Evolutionary conservation across 2,797 vertebrate genomes (phyloP).

Genomic region (Trachops cirrhosus): DNA sequence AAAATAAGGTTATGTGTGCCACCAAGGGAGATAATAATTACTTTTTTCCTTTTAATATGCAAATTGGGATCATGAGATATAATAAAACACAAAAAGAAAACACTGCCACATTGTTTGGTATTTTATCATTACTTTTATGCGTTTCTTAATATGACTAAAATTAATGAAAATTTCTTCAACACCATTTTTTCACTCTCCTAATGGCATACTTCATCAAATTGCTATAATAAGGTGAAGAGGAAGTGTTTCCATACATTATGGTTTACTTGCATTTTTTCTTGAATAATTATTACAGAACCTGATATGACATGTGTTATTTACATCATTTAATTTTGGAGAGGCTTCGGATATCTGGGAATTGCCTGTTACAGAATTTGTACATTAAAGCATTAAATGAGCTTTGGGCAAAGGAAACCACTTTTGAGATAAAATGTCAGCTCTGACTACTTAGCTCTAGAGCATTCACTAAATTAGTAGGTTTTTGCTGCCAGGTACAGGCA

Average conservation of each 20-base stretch:
- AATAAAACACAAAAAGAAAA: conserved; percentile 27
- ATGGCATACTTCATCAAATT: conserved; percentile 42
- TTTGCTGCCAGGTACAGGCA: background rate
- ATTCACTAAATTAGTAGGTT: background rate
- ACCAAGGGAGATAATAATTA: conserved; percentile 67
- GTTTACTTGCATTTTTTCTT: conserved; percentile 32
- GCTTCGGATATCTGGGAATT: background rate
- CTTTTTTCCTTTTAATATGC: conserved; percentile 52
- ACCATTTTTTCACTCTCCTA: background rate
- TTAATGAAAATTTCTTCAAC: background rate
- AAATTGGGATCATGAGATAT: conserved; percentile 7
- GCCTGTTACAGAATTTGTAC: background rate
- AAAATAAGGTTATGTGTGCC: background rate
- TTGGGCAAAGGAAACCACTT: background rate
- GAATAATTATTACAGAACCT: conserved; percentile 38
- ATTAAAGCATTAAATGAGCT: background rate
- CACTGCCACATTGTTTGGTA: conserved; percentile 24
- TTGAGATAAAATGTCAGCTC: background rate
- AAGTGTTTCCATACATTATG: background rate
- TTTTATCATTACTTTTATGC: conserved; percentile 64
- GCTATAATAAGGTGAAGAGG: background rate
- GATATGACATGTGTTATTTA: conserved; percentile 32
- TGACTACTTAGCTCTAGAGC: background rate
- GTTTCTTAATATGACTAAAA: conserved; percentile 44
- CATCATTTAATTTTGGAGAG: conserved; percentile 41